Evolutionary conservation across 1,140 invertebrate genomes (phyloP).

Genomic region (Berghia stephanieae): DNA sequence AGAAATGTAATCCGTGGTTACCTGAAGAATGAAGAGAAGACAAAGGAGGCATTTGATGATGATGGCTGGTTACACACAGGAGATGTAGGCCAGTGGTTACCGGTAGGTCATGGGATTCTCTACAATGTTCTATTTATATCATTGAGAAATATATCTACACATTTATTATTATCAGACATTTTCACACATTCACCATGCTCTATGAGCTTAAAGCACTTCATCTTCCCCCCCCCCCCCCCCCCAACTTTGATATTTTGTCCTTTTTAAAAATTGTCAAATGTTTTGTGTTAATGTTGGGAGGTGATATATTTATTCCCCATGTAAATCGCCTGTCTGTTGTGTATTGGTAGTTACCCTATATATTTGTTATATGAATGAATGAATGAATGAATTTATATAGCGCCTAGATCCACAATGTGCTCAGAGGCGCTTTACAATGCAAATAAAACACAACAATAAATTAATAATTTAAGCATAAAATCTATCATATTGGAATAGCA

Average conservation of each 20-base stretch:
- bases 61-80: slow-evolving; percentile 70
- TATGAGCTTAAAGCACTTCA: no score
- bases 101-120: slow-evolving; percentile 44
- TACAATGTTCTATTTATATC: not conserved
- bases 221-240: no score
- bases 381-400: no score
- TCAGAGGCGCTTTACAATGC: no score
- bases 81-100: slow-evolving; percentile 65
- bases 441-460: no score
- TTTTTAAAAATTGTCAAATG: no score
- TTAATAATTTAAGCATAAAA: no score
- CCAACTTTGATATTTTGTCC: no score
- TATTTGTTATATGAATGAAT: no score
- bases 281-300: not conserved
- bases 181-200: not conserved
- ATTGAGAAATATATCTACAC: not conserved
- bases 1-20: slow-evolving; percentile 81
- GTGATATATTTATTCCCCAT: not conserved
- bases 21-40: slow-evolving; percentile 70
- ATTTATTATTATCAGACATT: not conserved
- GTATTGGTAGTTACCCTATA: no score
- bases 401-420: no score
- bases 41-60: slow-evolving; percentile 65
- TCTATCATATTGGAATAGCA: no score
- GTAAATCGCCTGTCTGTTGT: not conserved